A percentile compares a stretch with the other conserved stretches of the same genome.
phyloP scores from a whole-genome alignment of 2,888 invertebrate species.

The Drosophila borealis region DNA sequence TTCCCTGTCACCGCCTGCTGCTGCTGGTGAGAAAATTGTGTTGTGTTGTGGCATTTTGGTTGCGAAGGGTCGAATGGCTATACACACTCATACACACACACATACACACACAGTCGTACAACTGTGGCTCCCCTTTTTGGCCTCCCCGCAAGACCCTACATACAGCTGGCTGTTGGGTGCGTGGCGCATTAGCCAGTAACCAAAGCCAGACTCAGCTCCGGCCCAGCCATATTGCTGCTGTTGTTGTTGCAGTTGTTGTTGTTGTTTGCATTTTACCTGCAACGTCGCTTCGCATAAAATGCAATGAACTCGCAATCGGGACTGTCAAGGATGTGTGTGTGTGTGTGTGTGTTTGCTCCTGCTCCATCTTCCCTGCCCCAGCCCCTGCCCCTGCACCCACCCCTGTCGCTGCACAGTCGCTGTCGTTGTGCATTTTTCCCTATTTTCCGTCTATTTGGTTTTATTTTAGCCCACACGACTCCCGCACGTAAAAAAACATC shows the following conservation, averaged over 20 bases:
- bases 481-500: slow-evolving; percentile 42
- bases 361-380: background rate
- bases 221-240: slow-evolving; percentile 37
- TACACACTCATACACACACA: slow-evolving; percentile 7
- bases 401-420: background rate
- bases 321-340: slow-evolving; percentile 50
- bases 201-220: slow-evolving; percentile 53
- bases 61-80: slow-evolving; percentile 66
- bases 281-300: slow-evolving; percentile 77
- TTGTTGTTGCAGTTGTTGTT: slow-evolving; percentile 32
- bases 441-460: slow-evolving; percentile 78
- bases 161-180: slow-evolving; percentile 42
- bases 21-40: slow-evolving; percentile 73
- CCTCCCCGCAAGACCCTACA: slow-evolving; percentile 6
- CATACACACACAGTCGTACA: slow-evolving; percentile 51
- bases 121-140: slow-evolving; percentile 6
- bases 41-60: slow-evolving; percentile 78
- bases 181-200: slow-evolving; percentile 63
- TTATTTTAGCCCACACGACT: slow-evolving; percentile 62
- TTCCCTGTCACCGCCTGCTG: slow-evolving; percentile 3
- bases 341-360: slow-evolving; percentile 20
- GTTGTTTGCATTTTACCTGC: slow-evolving; percentile 75
- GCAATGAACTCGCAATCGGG: slow-evolving; percentile 72
- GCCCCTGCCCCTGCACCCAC: background rate
- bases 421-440: slow-evolving; percentile 68